Percentiles rank a stretch among this genome's conserved stretches.
Conservation (phyloP, 2,113 vertebrate species). For the Helogale parvula region DNA sequence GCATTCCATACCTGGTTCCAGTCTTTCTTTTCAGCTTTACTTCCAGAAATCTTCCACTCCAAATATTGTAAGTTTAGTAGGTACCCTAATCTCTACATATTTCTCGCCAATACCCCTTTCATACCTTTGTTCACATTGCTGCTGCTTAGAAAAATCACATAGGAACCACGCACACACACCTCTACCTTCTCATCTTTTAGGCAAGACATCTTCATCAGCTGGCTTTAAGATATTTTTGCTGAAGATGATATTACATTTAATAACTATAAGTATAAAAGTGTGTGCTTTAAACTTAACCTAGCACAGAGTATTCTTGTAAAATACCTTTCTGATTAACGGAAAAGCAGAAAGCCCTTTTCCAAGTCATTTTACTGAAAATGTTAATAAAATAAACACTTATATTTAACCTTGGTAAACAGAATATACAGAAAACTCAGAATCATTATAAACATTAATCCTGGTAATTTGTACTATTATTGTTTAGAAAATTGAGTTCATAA, state of each 20-base stretch:
- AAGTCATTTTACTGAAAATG: conserved; percentile 14
- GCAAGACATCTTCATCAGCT: background rate
- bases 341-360: background rate
- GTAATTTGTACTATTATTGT: background rate
- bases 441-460: background rate
- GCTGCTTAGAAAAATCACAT: background rate
- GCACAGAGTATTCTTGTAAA: background rate
- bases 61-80: background rate
- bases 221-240: conserved; percentile 10
- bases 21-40: background rate
- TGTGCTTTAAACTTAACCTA: conserved; percentile 29
- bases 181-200: background rate
- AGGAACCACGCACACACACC: background rate
- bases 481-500: conserved; percentile 16
- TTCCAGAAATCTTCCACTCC: background rate
- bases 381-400: conserved; percentile 42
- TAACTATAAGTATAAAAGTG: background rate
- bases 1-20: background rate
- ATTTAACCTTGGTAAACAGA: background rate
- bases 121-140: background rate
- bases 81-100: background rate
- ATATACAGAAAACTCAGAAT: conserved; percentile 33
- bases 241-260: background rate
- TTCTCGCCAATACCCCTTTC: background rate
- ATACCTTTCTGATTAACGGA: conserved; percentile 27